Base-by-base conservation (phyloP, 2,888 invertebrate genomes). In the Agriopis aurantiaria region DNA sequence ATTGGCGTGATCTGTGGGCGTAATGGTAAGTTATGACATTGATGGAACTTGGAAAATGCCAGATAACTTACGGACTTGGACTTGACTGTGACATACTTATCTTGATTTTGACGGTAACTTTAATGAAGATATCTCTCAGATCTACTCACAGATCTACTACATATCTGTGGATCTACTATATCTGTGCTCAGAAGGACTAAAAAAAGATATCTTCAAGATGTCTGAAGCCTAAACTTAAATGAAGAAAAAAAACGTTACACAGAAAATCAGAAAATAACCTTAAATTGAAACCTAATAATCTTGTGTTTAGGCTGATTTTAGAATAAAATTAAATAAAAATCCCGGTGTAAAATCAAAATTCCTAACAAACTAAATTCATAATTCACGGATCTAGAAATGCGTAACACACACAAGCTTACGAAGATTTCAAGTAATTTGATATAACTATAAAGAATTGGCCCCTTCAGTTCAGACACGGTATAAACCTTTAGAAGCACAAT, bases 401-500 rank as follows among this genome's bases (percentile, higher is more conserved):
- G n/a, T 14, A 41, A n/a, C 41, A n/a, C 12, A 55, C 0, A 9
- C n/a, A 11, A n/a, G n/a, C 12, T 40, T 9, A 41, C 12, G 33
- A 33, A 53, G 53, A 11, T 33, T 56, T 41, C 10, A 59, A 9
- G 48, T 23, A n/a, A 59, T 2, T 8, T n/a, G 10, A 46, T 40
- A 11, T 40, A 69, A 48, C 23, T 12, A 17, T 17, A 40, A 40
- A 11, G 14, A 51, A 60, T 12, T 46, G 45, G 40, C n/a, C 7
- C 5, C 41, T 40, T 49, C 41, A 51, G 40, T 59, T 66, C 58
- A 10, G 76, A 46, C 55, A n/a, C 17, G 55, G 33, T 40, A 7
- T n/a, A 12, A 10, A 45, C n/a, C 23, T 63, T 53, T 10, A 52
- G 45, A 43, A 57, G 41, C 53, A 46, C 23, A 23, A 48, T 33